Evolutionary conservation across 2,888 invertebrate genomes (phyloP).

Genomic region (Falcaria lacertinaria): DNA sequence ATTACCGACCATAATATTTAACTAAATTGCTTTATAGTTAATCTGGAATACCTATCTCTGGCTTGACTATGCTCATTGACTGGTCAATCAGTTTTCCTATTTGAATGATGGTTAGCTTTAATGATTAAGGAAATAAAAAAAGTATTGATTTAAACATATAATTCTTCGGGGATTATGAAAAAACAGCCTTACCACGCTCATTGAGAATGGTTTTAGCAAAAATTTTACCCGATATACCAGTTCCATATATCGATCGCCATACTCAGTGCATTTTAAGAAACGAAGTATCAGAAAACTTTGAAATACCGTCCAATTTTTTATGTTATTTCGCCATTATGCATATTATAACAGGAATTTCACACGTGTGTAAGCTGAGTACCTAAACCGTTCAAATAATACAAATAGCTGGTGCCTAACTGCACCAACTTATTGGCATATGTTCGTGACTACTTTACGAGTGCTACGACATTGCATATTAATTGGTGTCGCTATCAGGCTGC

Average conservation of each 20-base stretch:
- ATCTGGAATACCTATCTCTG: neutral
- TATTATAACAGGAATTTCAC: no score
- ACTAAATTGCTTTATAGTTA: neutral
- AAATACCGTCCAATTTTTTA: no score
- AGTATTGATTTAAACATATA: no score
- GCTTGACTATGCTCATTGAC: neutral
- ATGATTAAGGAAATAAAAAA: neutral
- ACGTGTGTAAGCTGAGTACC: no score
- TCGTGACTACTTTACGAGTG: constrained; percentile 77
- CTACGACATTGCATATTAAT: constrained; percentile 78
- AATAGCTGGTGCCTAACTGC: constrained; percentile 71
- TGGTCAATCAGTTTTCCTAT: neutral
- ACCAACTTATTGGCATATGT: constrained; percentile 75
- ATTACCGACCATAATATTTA: neutral
- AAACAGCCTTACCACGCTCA: no score
- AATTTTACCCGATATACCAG: no score
- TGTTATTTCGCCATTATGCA: no score
- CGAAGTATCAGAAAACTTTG: no score
- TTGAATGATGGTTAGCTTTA: neutral
- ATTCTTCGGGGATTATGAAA: no score
- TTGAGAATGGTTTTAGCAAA: no score
- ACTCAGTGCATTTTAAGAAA: no score
- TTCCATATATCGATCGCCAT: no score
- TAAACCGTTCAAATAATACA: constrained; percentile 69
- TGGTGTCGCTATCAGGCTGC: constrained; percentile 69